Evolutionary conservation across 2,113 vertebrate species (phyloP), one percentile per base, ranked within the genome.

Genomic region (Dissostichus mawsoni): DNA sequence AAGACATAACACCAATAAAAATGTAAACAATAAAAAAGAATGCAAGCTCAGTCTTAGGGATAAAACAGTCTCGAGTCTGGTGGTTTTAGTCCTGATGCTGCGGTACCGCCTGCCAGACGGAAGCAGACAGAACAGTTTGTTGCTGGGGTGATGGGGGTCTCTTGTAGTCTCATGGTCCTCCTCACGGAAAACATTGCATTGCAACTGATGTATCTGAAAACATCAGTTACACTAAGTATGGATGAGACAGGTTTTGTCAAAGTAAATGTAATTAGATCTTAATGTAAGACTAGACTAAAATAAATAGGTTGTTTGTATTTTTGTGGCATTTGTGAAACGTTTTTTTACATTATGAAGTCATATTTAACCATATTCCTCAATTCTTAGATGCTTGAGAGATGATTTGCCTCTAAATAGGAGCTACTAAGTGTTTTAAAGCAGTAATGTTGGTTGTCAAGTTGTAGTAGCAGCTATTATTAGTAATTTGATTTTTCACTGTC

Each of bases 401-500:
- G 8, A 69, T 77, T 65, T 36, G 41, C 63, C 16, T 71, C 67
- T 62, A 29, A n/a, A 20, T 10, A 1, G 20, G 17, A 65, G n/a
- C 3, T 50, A 41, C 18, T 57, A 50, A 59, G 64, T 64, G 53
- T n/a, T 16, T 66, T 20, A 74, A 33, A 82, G 55, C 41, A 16
- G 65, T 4, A 7, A 73, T 68, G 61, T 23, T 0, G 1, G 50
- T 57, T 71, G 51, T 61, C 61, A 4, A 20, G 63, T 76, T 69
- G 56, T 5, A 36, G 20, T 48, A 61, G 75, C 69, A 69, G 77
- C 69, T 58, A 29, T 85, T 78, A 81, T 57, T 62, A 20, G n/a
- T 25, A 66, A 85, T 80, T 55, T 53, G 65, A 82, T 86, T 73
- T 68, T 76, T 90, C 73, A 69, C 65, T 33, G 72, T 89, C 76